Evolutionary conservation across 2,113 vertebrate species (phyloP), one percentile per base, ranked within the genome.

Genomic region (Montifringilla adamsi): DNA sequence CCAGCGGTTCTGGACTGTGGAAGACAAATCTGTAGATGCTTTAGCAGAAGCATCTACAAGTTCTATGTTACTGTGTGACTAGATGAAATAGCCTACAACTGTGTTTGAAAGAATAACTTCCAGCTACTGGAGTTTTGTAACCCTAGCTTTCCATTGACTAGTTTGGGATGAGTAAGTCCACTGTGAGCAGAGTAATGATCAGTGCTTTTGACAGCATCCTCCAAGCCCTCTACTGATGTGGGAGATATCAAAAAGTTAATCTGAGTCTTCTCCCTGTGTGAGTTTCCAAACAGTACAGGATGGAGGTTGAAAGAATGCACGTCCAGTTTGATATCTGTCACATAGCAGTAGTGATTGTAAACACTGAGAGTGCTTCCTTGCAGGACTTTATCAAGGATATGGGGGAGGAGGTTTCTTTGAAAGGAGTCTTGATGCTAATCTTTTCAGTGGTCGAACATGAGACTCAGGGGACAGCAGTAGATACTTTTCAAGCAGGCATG

Each of bases 381-480:
- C 27, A 78, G 31, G 31, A 19, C 37, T 74, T 84, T 74, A 33
- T 78, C 55, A 92, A 58, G 22, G 19, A 31, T 53, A 33, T 0
- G 70, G 28, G 31, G 18, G 14, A 82, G 31, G 28, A 73, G 26
- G 53, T 58, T 62, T 58, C 13, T 13, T 31, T 66, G n/a, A 49
- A 67, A 85, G 37, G 8, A 44, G 7, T 58, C 7, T 59, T 30
- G 19, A 47, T 89, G 20, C 33, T 87, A 2, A 50, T 59, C 26
- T 77, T 90, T 62, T 77, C n/a, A 66, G 37, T 0, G 1, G 56
- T 84, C 18, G 37, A 53, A 2, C 4, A 13, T 41, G n/a, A 66
- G 18, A n/a, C 12, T 33, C 4, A 1, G 5, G 7, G 22, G 10
- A 44, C 11, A 37, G 53, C 0, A 1, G 6, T 46, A 23, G 12